Evolutionary conservation across 2,888 invertebrate species (phyloP).

Genomic region (Leptinotarsa tumamoca): DNA sequence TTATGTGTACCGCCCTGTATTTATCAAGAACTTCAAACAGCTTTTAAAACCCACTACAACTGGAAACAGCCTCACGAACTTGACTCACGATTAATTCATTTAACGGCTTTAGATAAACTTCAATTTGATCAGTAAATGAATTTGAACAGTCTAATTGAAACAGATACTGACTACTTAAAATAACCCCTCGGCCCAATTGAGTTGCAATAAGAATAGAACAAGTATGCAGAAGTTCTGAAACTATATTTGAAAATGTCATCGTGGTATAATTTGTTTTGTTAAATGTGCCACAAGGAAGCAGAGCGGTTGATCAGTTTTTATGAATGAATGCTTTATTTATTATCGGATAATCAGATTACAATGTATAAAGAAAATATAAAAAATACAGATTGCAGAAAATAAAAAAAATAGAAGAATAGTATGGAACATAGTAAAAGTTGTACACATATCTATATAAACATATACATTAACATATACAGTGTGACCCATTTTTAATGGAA

Average conservation of each 20-base stretch:
- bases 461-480: no score
- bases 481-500: no score
- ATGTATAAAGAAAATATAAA: no score
- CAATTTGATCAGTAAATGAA: constrained; percentile 6
- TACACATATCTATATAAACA: no score
- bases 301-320: not conserved
- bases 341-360: no score
- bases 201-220: constrained; percentile 23
- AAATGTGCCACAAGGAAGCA: not conserved
- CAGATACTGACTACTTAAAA: not conserved
- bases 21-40: no score
- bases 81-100: not conserved
- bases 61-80: not conserved
- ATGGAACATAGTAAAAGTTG: no score
- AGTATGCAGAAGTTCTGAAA: constrained; percentile 32
- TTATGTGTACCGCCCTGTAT: no score
- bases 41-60: not conserved
- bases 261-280: not conserved
- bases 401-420: no score
- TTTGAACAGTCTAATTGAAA: constrained; percentile 3
- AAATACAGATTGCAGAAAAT: no score
- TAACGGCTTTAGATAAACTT: not conserved
- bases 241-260: constrained; percentile 34
- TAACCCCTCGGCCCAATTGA: not conserved
- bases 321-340: no score